phyloP scores from a whole-genome alignment of 2,888 invertebrate species.

The Perizoma flavofasciatum region DNA sequence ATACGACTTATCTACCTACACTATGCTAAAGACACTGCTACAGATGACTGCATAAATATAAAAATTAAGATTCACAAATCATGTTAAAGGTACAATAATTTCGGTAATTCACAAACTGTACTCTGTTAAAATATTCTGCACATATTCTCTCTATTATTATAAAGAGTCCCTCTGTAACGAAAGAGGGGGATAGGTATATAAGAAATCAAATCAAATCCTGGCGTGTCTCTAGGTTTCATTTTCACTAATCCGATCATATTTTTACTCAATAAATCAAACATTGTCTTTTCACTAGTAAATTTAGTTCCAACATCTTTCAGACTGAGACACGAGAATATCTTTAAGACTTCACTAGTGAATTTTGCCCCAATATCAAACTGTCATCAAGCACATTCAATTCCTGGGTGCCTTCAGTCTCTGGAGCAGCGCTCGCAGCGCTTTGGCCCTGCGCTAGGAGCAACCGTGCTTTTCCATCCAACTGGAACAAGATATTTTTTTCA shows the following conservation, averaged over 20 bases:
- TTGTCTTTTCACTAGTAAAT: slow-evolving; percentile 18
- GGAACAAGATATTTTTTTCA: neutral
- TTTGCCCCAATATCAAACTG: slow-evolving; percentile 19
- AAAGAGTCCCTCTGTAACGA: too few relatives aligned
- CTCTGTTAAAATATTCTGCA: too few relatives aligned
- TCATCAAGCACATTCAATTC: slow-evolving; percentile 23
- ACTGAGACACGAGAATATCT: slow-evolving; percentile 4
- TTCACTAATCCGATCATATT: too few relatives aligned
- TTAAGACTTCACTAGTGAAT: slow-evolving; percentile 16
- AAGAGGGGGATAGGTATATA: neutral
- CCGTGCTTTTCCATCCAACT: slow-evolving; percentile 90
- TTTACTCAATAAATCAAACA: slow-evolving; percentile 12
- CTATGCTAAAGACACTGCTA: slow-evolving; percentile 28
- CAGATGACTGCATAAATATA: slow-evolving; percentile 9
- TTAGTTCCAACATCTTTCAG: neutral
- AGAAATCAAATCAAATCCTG: neutral
- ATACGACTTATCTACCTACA: slow-evolving; percentile 17
- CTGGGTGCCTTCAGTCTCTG: slow-evolving; percentile 76
- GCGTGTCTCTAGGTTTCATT: too few relatives aligned
- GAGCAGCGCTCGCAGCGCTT: slow-evolving; percentile 90
- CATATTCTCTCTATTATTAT: too few relatives aligned
- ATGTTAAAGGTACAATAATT: too few relatives aligned
- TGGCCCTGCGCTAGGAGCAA: slow-evolving; percentile 76
- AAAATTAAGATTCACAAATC: too few relatives aligned
- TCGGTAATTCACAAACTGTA: too few relatives aligned